Evolutionary conservation across 2,113 vertebrate genomes (phyloP), one percentile per base, ranked within the genome.

Genomic region (Melanotaenia duboulayi): DNA sequence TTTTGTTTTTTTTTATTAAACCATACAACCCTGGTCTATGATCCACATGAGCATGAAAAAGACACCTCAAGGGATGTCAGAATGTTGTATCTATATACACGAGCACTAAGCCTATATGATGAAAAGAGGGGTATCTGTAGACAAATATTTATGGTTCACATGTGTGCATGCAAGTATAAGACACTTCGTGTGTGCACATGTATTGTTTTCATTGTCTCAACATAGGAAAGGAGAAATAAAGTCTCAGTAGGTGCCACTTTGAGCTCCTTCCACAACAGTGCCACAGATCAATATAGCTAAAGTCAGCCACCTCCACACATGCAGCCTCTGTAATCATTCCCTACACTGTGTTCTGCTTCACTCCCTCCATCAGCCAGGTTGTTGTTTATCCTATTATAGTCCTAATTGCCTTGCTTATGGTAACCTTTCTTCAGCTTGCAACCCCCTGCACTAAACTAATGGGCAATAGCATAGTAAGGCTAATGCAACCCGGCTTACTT

Each of bases 321-420:
- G 71, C 59, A 35, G 63, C 63, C 55, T 64, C 83, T 89, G 70
- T 86, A 89, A 89, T 93, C 87, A 82, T 79, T 88, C 81, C 55
- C 73, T 76, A 49, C 74, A 74, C 70, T 68, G 78, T 81, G 88
- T 90, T 90, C 72, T 83, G 81, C 91, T 89, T 84, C 78, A 77
- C 64, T 83, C 73, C 81, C 81, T 87, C 84, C 82, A 83, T 83
- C 58, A 9, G 78, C 81, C 81, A 83, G 89, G 86, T 91, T 93
- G 83, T 92, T 94, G 91, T 91, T 94, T 93, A 91, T 90, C 84
- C 85, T 91, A 92, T 93, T 89, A 92, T 82, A 83, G 83, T 80
- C 82, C 87, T 92, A 92, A 93, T 91, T 91, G 89, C 83, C 73
- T 84, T 90, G 85, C 85, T 89, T 88, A 90, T 90, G 78, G 84